Evolutionary conservation across 1,140 invertebrate species (phyloP), one percentile per base, ranked within the genome.

Genomic region (Rhizoglyphus robini): DNA sequence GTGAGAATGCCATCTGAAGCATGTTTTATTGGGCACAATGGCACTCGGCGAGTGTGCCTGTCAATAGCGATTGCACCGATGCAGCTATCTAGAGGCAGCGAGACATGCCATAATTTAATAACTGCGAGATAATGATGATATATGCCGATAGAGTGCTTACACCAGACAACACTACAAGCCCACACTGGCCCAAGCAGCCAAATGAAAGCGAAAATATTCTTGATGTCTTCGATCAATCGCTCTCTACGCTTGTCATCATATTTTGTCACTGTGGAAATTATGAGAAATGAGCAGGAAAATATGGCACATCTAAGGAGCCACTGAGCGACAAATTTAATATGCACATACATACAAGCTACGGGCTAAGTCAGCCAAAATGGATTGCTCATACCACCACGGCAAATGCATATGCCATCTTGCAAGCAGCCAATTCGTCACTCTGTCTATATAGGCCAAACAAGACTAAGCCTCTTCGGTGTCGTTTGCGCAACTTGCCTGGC

Each of bases 101-200:
- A 54, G 51, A 54, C 51, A 54, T 54, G 51, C 51, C 51, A 54
- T 54, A 54, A 54, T 54, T 54, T 54, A 54, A 54, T 54, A 54
- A 54, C 51, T 54, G 51, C 51, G 8, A 54, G 51, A 54, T 54
- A 54, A 54, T 54, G 51, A 54, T 54, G 51, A 54, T 54, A 54
- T 54, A 54, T 54, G 8, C 51, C 51, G 51, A 54, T 54, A 54
- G 51, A 54, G 51, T 54, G 51, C 51, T 41, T 8, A 41, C 36
- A 11, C 36, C 8, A 41, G 8, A 41, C 36, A 41, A 41, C 36
- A 41, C 36, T 41, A 8, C 18, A 41, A 41, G 36, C 18, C n/a
- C n/a, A n/a, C n/a, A n/a, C n/a, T n/a, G n/a, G n/a, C n/a, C n/a
- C n/a, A n/a, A n/a, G n/a, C n/a, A n/a, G 36, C 8, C 18, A 18